phyloP scores from a whole-genome alignment of 1,140 invertebrate genomes.

The Macrostomum lignano region DNA sequence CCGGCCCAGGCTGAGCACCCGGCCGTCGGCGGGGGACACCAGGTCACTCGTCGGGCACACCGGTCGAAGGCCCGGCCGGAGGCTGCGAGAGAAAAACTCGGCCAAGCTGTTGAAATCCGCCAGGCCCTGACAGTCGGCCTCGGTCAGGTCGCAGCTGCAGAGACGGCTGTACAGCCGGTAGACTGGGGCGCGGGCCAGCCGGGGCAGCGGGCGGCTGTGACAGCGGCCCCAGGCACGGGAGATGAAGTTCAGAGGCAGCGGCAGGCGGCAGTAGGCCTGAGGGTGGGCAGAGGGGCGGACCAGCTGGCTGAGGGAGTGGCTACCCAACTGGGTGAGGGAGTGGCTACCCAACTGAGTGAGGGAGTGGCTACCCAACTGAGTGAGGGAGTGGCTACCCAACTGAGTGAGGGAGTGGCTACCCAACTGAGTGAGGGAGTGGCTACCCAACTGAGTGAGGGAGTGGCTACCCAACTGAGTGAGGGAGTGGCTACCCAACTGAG shows the following conservation, averaged over 20 bases:
- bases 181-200: constrained; percentile 42
- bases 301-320: no score
- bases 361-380: no score
- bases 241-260: constrained; percentile 53
- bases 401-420: no score
- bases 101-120: constrained; percentile 49
- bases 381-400: no score
- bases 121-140: constrained; percentile 52
- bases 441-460: no score
- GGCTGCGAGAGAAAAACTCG: constrained; percentile 58
- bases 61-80: constrained; percentile 46
- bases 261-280: no score
- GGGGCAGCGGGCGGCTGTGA: constrained; percentile 48
- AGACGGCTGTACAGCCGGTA: constrained; percentile 44
- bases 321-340: no score
- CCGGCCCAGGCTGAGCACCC: constrained; percentile 56
- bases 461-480: no score
- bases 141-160: constrained; percentile 60
- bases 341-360: no score
- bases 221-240: constrained; percentile 65
- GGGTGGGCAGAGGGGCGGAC: no score
- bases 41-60: constrained; percentile 35
- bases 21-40: constrained; percentile 74
- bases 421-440: no score
- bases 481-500: no score